Evolutionary conservation across 2,888 invertebrate genomes (phyloP).

Genomic region (Drosophila mercatorum): DNA sequence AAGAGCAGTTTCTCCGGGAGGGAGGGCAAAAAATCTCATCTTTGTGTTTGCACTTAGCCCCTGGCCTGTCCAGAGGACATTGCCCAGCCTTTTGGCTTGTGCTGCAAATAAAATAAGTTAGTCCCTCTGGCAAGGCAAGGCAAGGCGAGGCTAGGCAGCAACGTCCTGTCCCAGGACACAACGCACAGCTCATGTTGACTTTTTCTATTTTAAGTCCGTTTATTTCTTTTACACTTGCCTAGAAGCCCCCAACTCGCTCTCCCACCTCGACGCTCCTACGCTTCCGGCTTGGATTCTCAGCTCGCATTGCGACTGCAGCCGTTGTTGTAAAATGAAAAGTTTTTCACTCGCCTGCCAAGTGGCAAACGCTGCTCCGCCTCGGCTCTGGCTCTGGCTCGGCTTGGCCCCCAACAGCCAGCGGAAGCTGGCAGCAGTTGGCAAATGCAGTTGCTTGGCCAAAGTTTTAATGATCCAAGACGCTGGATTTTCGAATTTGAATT

Average conservation of each 20-base stretch:
- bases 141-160: conserved; percentile 34
- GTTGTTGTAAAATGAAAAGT: conserved; percentile 66
- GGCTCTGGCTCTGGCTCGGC: too few relatives aligned
- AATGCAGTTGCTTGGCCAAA: conserved; percentile 66
- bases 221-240: conserved; percentile 76
- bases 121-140: conserved; percentile 46
- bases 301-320: conserved; percentile 40
- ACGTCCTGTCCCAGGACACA: conserved; percentile 70
- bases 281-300: conserved; percentile 35
- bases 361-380: conserved; percentile 39
- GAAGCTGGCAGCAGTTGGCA: conserved; percentile 18
- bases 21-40: conserved; percentile 66
- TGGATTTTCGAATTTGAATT: conserved; percentile 31
- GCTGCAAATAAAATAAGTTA: conserved; percentile 69
- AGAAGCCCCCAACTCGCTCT: neutral
- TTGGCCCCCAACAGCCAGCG: neutral
- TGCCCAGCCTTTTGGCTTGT: conserved; percentile 43
- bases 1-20: neutral
- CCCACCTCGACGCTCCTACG: conserved; percentile 17
- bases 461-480: conserved; percentile 68
- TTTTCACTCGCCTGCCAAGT: conserved; percentile 68
- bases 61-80: conserved; percentile 34
- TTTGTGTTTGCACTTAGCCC: conserved; percentile 68
- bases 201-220: conserved; percentile 76
- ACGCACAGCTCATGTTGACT: conserved; percentile 75